phyloP scores from a whole-genome alignment of 2,797 vertebrate species.

The Uromys caudimaculatus region DNA sequence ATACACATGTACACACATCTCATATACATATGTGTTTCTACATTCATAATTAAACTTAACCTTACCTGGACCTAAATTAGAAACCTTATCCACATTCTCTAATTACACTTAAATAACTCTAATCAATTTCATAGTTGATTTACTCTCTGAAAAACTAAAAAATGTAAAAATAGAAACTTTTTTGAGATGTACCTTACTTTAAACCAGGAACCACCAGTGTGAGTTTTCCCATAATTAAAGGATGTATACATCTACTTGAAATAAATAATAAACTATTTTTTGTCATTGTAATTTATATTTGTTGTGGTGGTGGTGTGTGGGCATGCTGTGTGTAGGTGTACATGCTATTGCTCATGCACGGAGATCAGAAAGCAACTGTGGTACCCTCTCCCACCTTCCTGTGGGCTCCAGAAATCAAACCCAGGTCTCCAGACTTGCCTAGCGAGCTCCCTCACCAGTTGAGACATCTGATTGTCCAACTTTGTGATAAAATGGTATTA shows the following conservation, averaged over 20 bases:
- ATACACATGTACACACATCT: background rate
- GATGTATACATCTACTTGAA: background rate
- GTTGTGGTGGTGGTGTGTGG: background rate
- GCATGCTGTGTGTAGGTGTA: background rate
- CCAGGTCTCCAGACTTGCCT: background rate
- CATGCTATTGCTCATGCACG: background rate
- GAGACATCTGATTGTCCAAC: background rate
- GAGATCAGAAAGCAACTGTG: background rate
- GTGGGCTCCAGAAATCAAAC: background rate
- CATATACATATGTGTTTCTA: background rate
- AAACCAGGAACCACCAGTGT: background rate
- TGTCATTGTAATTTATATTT: background rate
- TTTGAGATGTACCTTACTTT: background rate
- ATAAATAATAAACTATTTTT: background rate
- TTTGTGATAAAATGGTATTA: background rate
- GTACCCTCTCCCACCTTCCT: background rate
- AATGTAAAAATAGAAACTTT: too few species aligned
- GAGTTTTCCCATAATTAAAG: background rate
- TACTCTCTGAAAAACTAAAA: background rate
- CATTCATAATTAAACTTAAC: background rate
- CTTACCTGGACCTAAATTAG: background rate
- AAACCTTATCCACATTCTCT: background rate
- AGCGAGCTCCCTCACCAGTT: background rate
- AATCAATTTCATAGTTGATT: background rate
- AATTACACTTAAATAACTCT: background rate